A percentile compares a stretch with the other conserved stretches of the same genome.
These are phyloP conservation scores for Rutpela maculata DNA, from an alignment of 2,888 invertebrate genomes.

Conservation along the genomic window DNA sequence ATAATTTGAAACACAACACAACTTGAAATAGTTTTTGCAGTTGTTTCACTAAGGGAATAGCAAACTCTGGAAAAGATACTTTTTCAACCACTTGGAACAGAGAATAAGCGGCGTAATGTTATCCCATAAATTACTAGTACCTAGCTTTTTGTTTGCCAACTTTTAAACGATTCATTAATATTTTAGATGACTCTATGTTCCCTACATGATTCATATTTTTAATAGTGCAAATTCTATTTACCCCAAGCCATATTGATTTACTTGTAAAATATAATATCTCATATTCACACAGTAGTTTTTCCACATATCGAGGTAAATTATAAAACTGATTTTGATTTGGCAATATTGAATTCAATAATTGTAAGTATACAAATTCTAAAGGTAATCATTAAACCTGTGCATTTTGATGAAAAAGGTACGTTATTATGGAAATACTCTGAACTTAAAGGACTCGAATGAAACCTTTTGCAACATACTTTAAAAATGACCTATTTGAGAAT, in stretches of 20 bases:
- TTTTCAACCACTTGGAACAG: not conserved
- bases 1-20: constrained; percentile 13
- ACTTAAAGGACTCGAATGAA: too few relatives aligned
- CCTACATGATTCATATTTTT: constrained; percentile 16
- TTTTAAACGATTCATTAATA: constrained; percentile 33
- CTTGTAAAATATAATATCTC: not conserved
- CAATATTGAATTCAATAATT: not conserved
- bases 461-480: too few relatives aligned
- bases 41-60: constrained; percentile 4
- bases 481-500: too few relatives aligned
- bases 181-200: constrained; percentile 36
- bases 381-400: too few relatives aligned
- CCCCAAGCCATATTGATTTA: not conserved
- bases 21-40: not conserved
- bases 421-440: too few relatives aligned
- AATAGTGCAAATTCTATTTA: not conserved
- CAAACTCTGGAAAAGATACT: not conserved
- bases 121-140: constrained; percentile 20
- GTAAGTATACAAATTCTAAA: too few relatives aligned
- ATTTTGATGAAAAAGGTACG: too few relatives aligned
- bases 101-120: not conserved
- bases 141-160: constrained; percentile 29
- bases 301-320: not conserved
- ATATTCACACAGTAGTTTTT: not conserved
- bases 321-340: not conserved